These are phyloP conservation scores for Acridotheres tristis DNA, from an alignment of 2,797 vertebrate genomes.

Conservation along the genomic window DNA sequence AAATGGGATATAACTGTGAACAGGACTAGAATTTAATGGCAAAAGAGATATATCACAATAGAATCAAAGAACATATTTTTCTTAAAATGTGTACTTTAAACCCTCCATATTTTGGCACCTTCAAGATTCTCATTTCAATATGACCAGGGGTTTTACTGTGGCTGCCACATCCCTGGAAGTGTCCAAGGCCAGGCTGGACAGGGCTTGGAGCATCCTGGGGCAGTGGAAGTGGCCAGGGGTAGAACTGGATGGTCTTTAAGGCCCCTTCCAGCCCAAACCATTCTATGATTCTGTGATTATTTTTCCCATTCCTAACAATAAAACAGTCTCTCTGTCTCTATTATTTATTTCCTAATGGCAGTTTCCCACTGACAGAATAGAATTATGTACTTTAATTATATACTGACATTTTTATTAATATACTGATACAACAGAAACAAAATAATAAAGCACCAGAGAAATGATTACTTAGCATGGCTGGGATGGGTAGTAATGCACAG, in stretches of 20 bases:
- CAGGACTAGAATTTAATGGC: slow-evolving; percentile 13
- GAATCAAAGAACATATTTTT: slow-evolving; percentile 56
- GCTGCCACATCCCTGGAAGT: not conserved
- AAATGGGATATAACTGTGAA: not conserved
- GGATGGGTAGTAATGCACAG: not conserved
- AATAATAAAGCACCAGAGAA: not conserved
- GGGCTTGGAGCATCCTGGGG: not conserved
- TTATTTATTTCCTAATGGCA: not conserved
- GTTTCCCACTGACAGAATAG: not conserved
- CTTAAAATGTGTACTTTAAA: slow-evolving; percentile 58
- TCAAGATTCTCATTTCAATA: slow-evolving; percentile 44
- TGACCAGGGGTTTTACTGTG: not conserved
- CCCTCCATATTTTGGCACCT: slow-evolving; percentile 57
- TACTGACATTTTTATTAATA: not conserved
- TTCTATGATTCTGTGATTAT: not conserved
- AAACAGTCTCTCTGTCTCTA: not conserved
- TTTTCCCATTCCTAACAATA: not conserved
- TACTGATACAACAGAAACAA: not conserved
- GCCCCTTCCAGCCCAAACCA: not conserved
- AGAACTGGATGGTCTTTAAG: not conserved
- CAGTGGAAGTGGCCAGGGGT: not conserved
- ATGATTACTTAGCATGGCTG: not conserved
- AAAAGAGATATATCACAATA: slow-evolving; percentile 41
- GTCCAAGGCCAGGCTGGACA: not conserved
- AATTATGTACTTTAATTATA: not conserved